phyloP scores from a whole-genome alignment of 1,140 invertebrate species.

The Anadara kagoshimensis region DNA sequence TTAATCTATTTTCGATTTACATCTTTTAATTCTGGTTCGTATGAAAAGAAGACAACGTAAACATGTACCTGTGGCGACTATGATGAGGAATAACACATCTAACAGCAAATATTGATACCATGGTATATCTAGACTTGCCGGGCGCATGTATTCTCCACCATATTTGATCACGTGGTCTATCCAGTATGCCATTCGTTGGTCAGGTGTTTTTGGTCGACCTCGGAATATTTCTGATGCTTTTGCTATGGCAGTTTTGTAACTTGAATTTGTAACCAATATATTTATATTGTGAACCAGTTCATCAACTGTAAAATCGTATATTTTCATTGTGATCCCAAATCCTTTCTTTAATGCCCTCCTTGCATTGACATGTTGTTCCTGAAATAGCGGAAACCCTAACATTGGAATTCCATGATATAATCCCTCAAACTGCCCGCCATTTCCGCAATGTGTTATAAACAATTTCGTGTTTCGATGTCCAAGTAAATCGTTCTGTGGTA shows the following conservation, averaged over 20 bases:
- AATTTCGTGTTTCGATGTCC: conserved; percentile 76
- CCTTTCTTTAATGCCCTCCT: conserved; percentile 27
- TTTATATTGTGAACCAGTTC: conserved; percentile 37
- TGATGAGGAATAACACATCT: conserved; percentile 47
- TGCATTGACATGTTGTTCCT: conserved; percentile 78
- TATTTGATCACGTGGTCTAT: conserved; percentile 60
- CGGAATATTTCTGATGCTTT: conserved; percentile 52
- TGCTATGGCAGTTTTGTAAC: conserved; percentile 45
- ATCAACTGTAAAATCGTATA: conserved; percentile 22
- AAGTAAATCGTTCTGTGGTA: conserved; percentile 57
- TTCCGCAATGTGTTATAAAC: conserved; percentile 59
- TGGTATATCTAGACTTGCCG: conserved; percentile 43
- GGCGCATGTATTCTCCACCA: conserved; percentile 56
- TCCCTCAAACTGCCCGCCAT: conserved; percentile 51
- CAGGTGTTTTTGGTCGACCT: conserved; percentile 39
- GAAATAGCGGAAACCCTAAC: conserved; percentile 82
- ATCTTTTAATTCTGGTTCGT: too few species aligned
- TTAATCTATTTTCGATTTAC: too few species aligned
- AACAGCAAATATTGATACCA: conserved; percentile 56
- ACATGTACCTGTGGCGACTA: neutral
- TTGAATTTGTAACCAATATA: neutral
- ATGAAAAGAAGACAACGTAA: too few species aligned
- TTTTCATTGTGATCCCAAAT: conserved; percentile 41
- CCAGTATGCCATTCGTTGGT: conserved; percentile 49
- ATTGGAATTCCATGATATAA: conserved; percentile 56